Evolutionary conservation across 1,140 invertebrate genomes (phyloP), one percentile per base, ranked within the genome.

Genomic region (Papilio polyxenes): DNA sequence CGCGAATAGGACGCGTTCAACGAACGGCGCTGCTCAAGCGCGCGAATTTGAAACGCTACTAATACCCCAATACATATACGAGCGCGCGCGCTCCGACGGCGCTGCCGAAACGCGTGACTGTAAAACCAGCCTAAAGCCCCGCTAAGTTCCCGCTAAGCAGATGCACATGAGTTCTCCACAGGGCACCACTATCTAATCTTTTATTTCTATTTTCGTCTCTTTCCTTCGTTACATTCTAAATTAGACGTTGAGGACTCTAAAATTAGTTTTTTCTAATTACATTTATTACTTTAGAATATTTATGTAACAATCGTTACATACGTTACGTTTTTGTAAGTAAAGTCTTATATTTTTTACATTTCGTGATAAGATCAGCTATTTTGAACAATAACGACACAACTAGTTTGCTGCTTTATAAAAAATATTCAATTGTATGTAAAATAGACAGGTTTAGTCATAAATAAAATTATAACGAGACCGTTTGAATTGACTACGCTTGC

Each of bases 351-450:
- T 80, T 78, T 49, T 82, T 75, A 75, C 51, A 13, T 72, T 51
- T 44, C 10, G 20, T 31, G 48, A 40, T 81, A 82, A 37, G 65
- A 80, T 81, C 80, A 75, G 69, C 72, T 80, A 81, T 62, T 74
- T 59, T n/a, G 31, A 69, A 62, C 77, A 87, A 86, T 83, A 85
- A 85, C 82, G 75, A 81, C 65, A 87, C 80, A 89, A 89, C 88
- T 88, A 83, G 89, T 91, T 91, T 88, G 87, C 88, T 80, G 69
- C 83, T 86, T 87, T 85, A 81, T 83, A 89, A 87, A 86, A 89
- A 89, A 91, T 87, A 82, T 31, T 77, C 88, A 83, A 92, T 92
- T 93, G 92, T 93, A 93, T 93, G 92, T 90, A 89, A 92, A 92
- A 86, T 85, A 89, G 59, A 86, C 82, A 84, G 81, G 75, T 81